Percentiles rank a stretch among this genome's conserved stretches.
Conservation (phyloP, 2,797 vertebrate species). For the Oceanodroma leucorhoa region DNA sequence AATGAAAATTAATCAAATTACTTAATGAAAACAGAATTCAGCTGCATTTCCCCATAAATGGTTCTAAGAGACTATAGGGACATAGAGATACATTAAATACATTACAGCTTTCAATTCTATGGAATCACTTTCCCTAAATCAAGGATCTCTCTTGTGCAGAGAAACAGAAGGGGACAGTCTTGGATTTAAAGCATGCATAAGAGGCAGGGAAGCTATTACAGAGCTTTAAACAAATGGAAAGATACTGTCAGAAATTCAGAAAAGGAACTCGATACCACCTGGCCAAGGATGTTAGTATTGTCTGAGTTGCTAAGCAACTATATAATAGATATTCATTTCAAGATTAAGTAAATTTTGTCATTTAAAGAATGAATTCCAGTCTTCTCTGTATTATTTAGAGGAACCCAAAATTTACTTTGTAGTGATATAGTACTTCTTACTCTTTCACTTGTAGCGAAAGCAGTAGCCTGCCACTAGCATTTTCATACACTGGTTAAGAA, state of each 20-base stretch:
- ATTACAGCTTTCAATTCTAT: background rate
- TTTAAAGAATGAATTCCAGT: constrained; percentile 55
- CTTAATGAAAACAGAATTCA: background rate
- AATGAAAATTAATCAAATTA: background rate
- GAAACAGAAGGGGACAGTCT: background rate
- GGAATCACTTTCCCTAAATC: background rate
- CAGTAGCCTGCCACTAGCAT: background rate
- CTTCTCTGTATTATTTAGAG: constrained; percentile 17
- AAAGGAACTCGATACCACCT: background rate
- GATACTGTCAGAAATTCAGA: background rate
- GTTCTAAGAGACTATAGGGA: background rate
- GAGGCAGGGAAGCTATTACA: background rate
- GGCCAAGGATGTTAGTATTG: background rate
- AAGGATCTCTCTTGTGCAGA: background rate
- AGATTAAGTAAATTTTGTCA: constrained; percentile 45
- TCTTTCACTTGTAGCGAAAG: background rate
- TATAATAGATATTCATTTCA: constrained; percentile 46
- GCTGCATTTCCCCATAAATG: background rate
- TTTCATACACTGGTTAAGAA: background rate
- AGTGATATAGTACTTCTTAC: background rate
- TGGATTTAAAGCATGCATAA: background rate
- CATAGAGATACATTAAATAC: background rate
- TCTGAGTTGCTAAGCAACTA: constrained; percentile 62
- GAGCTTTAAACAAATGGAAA: background rate
- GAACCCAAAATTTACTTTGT: background rate